These are phyloP conservation scores for Euplexia lucipara DNA, from an alignment of 2,888 invertebrate species.

Conservation along the genomic window DNA sequence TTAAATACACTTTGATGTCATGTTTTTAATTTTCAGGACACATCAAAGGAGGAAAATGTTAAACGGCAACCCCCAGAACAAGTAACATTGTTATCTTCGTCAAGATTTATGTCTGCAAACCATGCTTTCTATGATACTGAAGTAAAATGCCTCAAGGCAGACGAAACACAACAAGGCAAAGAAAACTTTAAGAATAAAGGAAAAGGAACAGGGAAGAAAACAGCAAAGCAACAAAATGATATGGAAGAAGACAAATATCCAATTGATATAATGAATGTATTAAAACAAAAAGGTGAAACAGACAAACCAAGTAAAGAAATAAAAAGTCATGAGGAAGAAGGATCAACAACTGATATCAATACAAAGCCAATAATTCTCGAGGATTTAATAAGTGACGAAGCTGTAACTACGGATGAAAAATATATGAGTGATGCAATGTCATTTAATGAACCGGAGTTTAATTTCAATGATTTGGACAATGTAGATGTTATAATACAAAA, in stretches of 20 bases:
- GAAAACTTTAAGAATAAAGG: not conserved
- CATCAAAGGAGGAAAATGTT: not conserved
- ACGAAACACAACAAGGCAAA: not conserved
- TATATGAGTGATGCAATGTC: not conserved
- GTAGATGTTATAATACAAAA: not conserved
- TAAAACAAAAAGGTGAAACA: not conserved
- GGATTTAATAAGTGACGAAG: conserved; percentile 1
- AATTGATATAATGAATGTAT: not conserved
- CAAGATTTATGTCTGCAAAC: conserved; percentile 10
- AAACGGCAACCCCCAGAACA: no score
- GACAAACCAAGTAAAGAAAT: not conserved
- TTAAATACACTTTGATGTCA: not conserved
- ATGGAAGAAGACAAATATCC: not conserved
- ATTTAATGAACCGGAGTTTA: conserved; percentile 4
- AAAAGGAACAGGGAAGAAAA: not conserved
- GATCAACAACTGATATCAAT: conserved; percentile 6
- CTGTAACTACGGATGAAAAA: no score
- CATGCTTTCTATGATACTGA: not conserved
- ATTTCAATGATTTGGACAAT: not conserved
- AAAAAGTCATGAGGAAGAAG: conserved; percentile 1
- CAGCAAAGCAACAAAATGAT: not conserved
- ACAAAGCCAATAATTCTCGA: not conserved
- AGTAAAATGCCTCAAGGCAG: not conserved
- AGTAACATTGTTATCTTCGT: not conserved
- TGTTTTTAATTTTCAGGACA: not conserved